Conservation (phyloP, 2,888 invertebrate genomes). For the Smittia aterrima region DNA sequence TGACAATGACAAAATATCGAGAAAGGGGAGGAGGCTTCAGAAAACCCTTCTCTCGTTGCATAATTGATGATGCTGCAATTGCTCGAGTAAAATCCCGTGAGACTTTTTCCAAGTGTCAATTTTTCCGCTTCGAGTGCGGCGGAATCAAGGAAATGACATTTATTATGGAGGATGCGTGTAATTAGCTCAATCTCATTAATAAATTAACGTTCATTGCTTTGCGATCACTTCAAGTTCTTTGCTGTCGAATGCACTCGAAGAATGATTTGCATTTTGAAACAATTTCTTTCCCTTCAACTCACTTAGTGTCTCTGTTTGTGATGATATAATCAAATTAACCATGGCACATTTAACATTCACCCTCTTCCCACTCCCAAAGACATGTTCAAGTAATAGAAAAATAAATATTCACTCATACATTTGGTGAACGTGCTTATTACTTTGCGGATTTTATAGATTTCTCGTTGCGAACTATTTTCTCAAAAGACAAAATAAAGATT, state of each 20-base stretch:
- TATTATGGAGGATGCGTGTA: constrained; percentile 21
- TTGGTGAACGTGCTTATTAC: constrained; percentile 31
- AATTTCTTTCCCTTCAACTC: background rate
- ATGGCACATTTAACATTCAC: constrained; percentile 36
- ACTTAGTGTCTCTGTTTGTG: constrained; percentile 15
- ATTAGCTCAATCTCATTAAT: constrained; percentile 37
- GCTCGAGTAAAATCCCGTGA: constrained; percentile 35
- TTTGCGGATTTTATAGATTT: constrained; percentile 8
- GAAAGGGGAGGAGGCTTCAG: background rate
- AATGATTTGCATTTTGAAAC: constrained; percentile 31
- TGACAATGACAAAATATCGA: constrained; percentile 32
- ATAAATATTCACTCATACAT: constrained; percentile 38
- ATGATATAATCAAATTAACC: constrained; percentile 40
- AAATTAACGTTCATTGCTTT: constrained; percentile 13
- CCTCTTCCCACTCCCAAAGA: background rate
- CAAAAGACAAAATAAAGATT: no score
- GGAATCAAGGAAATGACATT: constrained; percentile 26
- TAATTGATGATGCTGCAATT: constrained; percentile 36
- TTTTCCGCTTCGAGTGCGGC: background rate
- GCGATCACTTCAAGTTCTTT: background rate
- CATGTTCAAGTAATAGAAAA: constrained; percentile 24
- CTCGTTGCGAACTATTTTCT: constrained; percentile 6
- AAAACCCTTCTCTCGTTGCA: constrained; percentile 28
- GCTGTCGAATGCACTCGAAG: background rate
- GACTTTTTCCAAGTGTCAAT: constrained; percentile 35